Percentiles rank a stretch among this genome's conserved stretches.
Conservation (phyloP, 2,113 vertebrate genomes). For the Columbina picui region DNA sequence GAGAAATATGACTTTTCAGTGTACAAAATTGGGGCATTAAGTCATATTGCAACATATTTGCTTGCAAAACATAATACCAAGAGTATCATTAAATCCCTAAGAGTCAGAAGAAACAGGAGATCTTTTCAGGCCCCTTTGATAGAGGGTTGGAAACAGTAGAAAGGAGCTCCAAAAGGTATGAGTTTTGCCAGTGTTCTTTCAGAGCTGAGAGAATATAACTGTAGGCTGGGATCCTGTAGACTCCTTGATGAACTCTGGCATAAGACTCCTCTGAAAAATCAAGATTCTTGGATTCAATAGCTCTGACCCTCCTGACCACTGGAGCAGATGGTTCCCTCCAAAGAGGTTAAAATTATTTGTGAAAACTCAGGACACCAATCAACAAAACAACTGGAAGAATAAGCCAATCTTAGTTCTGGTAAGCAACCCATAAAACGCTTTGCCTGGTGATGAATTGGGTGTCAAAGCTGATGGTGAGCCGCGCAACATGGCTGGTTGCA, state of each 20-base stretch:
- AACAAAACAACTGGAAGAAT: not conserved
- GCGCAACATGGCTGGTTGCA: not conserved
- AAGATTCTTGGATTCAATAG: not conserved
- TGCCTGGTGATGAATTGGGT: not conserved
- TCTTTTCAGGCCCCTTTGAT: not conserved
- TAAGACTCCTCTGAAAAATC: not conserved
- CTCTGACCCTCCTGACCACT: not conserved
- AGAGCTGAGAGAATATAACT: not conserved
- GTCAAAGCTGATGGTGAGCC: not conserved
- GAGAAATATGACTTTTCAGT: not conserved
- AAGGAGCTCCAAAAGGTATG: not conserved
- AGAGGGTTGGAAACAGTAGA: not conserved
- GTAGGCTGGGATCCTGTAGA: not conserved
- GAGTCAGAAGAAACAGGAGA: not conserved
- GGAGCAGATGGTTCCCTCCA: not conserved
- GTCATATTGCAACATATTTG: not conserved
- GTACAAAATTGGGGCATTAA: not conserved
- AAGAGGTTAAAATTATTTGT: not conserved
- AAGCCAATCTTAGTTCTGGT: not conserved
- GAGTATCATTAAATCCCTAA: not conserved
- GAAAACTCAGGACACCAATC: not conserved
- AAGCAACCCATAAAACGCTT: not conserved
- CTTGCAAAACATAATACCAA: not conserved
- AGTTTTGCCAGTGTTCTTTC: not conserved
- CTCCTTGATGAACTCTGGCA: not conserved